These are phyloP conservation scores for Gracilinanus agilis DNA, from an alignment of 2,113 vertebrate genomes.

Conservation along the genomic window DNA sequence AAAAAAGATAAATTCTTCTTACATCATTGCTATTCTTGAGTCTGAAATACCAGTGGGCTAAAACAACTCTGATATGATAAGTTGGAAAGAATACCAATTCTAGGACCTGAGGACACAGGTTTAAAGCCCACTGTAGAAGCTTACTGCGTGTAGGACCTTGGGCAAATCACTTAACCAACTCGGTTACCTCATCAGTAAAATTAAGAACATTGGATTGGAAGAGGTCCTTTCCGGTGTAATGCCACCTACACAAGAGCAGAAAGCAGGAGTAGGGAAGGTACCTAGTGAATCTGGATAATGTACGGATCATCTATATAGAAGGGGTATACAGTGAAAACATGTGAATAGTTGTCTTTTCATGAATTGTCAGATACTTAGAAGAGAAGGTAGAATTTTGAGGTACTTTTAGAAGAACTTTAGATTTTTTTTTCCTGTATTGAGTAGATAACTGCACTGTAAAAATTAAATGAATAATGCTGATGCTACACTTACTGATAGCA, in stretches of 20 bases:
- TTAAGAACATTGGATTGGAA: background rate
- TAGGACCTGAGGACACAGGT: background rate
- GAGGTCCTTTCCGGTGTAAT: background rate
- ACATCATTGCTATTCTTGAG: constrained; percentile 27
- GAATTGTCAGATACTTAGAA: background rate
- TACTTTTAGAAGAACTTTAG: background rate
- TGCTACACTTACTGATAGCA: background rate
- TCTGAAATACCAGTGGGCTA: background rate
- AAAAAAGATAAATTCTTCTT: constrained; percentile 23
- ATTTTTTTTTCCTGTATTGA: background rate
- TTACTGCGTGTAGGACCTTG: background rate
- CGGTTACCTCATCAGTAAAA: background rate
- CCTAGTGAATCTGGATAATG: background rate
- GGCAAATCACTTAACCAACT: background rate
- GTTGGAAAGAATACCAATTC: background rate
- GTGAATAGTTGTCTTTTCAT: background rate
- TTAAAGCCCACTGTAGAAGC: background rate
- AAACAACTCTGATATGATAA: background rate
- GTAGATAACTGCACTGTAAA: background rate
- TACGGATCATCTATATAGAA: background rate
- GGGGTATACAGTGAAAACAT: no score
- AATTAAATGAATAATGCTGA: background rate
- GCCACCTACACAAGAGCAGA: background rate
- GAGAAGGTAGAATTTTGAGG: background rate
- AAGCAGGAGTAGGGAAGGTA: background rate